phyloP scores from a whole-genome alignment of 1,140 invertebrate species.

The Nomia melanderi region DNA sequence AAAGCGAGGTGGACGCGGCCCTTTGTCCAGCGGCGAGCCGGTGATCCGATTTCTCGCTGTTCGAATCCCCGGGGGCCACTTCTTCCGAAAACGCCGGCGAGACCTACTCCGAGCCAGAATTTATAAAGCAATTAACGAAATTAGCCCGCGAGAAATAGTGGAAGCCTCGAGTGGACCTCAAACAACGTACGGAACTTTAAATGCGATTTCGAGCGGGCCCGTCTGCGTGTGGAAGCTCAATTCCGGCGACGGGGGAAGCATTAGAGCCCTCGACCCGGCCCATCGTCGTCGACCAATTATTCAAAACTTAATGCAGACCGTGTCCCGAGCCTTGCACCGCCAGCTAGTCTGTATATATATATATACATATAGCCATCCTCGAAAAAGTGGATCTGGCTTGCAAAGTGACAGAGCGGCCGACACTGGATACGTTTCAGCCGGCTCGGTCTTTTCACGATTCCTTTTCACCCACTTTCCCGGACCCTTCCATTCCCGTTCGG shows the following conservation, averaged over 20 bases:
- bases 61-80: too few relatives aligned
- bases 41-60: too few relatives aligned
- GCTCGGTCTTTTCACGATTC: slow-evolving; percentile 40
- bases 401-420: slow-evolving; percentile 42
- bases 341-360: slow-evolving; percentile 45
- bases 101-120: neutral
- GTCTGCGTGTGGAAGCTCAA: slow-evolving; percentile 42
- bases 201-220: slow-evolving; percentile 28
- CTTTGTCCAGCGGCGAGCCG: too few relatives aligned
- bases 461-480: slow-evolving; percentile 21
- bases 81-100: neutral
- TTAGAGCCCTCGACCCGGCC: slow-evolving; percentile 39
- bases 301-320: slow-evolving; percentile 50
- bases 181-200: slow-evolving; percentile 46
- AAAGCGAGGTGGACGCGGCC: too few relatives aligned
- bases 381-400: slow-evolving; percentile 52
- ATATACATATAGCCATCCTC: too few relatives aligned
- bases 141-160: slow-evolving; percentile 39
- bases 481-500: neutral
- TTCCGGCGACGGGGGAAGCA: slow-evolving; percentile 38
- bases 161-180: slow-evolving; percentile 36
- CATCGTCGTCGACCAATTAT: slow-evolving; percentile 41
- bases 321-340: slow-evolving; percentile 32
- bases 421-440: slow-evolving; percentile 35
- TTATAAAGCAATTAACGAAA: slow-evolving; percentile 40